Conservation (phyloP, 2,888 invertebrate genomes). For the Mesoligia furuncula region DNA sequence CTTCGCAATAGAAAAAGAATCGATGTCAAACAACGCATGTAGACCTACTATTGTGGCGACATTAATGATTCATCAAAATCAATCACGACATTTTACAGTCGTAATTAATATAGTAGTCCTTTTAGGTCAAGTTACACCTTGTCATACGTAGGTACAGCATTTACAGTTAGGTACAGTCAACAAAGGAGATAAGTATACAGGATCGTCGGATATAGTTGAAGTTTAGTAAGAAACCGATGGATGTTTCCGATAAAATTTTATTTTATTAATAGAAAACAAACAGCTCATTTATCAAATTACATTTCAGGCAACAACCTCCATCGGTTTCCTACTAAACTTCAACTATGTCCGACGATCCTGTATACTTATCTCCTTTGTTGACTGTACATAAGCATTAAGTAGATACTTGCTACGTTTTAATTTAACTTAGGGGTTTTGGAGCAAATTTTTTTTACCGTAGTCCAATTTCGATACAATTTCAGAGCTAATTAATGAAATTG, state of each 20-base stretch:
- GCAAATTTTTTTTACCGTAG: conserved; percentile 1
- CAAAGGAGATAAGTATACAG: too few relatives aligned
- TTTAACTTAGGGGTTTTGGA: neutral
- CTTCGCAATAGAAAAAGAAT: conserved; percentile 23
- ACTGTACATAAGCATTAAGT: neutral
- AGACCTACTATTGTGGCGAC: conserved; percentile 15
- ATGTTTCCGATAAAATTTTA: too few relatives aligned
- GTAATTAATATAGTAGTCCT: conserved; percentile 22
- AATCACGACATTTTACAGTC: conserved; percentile 25
- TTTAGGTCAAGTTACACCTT: conserved; percentile 31
- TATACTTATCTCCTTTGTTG: too few relatives aligned
- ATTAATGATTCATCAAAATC: conserved; percentile 46
- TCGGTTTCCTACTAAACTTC: too few relatives aligned
- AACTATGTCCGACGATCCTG: too few relatives aligned
- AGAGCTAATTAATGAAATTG: conserved; percentile 60
- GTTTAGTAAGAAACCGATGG: too few relatives aligned
- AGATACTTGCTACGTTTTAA: neutral
- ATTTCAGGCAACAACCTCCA: too few relatives aligned
- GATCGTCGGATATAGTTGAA: too few relatives aligned
- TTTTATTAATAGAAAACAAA: too few relatives aligned
- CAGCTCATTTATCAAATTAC: too few relatives aligned
- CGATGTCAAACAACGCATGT: conserved; percentile 28
- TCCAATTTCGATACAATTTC: conserved; percentile 42
- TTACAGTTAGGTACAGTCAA: conserved; percentile 32
- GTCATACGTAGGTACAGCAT: neutral